Evolutionary conservation across 2,888 invertebrate genomes (phyloP), one percentile per base, ranked within the genome.

Genomic region (Hipparchia sbordonii): DNA sequence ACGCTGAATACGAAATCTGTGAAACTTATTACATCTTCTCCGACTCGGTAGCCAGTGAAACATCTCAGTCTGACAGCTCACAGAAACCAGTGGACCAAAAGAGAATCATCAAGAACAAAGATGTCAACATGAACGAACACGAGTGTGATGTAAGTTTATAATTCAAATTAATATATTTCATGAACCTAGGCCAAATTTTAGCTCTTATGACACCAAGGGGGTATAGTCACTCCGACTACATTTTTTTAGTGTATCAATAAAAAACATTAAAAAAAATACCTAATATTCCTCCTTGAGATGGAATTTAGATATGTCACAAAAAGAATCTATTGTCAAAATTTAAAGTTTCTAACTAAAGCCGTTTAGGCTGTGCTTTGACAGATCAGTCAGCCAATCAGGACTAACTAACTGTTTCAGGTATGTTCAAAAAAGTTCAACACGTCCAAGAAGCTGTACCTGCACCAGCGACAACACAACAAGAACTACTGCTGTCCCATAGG

Each of bases 371-470:
- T 23, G 23, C 1, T 23, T 23, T 23, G 23, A 23, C 23, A 23
- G 48, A 48, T 48, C 6, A 48, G 2, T 48, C 1, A 48, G 8
- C 6, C 5, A 48, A 48, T 46, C 23, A 23, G 23, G 23, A 23
- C 23, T 12, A 12, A 54, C 12, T 6, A 6, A 8, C 65, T 46
- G 46, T 84, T 84, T 60, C 85, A 94, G 93, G 71, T 78, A n/a
- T 94, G 94, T 77, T 59, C 75, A 6, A 93, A 92, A 78, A 77
- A 57, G 1, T 92, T 85, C 71, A 66, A 76, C 6, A 85, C 82
- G 5, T 77, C 81, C 75, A 91, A 88, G 76, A 90, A 93, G 76
- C 76, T 89, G 0, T 91, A 91, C 70, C 77, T 85, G 1, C 94
- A 94, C 79, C 79, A 79, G 46, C 80, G 92, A 0, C 74, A 80